These are phyloP conservation scores for Cydia strobilella DNA, from an alignment of 1,140 invertebrate species.

Conservation along the genomic window DNA sequence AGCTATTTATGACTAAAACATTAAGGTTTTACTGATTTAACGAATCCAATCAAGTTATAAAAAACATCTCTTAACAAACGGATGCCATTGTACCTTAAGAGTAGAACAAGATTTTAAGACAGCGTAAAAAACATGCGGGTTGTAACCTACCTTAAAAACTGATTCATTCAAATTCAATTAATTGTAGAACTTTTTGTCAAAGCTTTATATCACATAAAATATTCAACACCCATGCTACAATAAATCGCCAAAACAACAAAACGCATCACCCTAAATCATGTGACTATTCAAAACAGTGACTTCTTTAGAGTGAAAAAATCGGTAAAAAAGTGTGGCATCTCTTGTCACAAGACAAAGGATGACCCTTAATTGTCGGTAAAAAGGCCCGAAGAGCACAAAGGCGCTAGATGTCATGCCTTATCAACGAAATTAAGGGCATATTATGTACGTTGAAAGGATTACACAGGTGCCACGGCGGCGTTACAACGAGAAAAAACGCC, in stretches of 20 bases:
- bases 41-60: background rate
- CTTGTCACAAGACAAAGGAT: slow-evolving; percentile 63
- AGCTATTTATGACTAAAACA: background rate
- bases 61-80: background rate
- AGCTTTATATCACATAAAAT: slow-evolving; percentile 38
- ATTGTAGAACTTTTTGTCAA: slow-evolving; percentile 38
- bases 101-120: background rate
- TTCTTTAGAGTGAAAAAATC: slow-evolving; percentile 52
- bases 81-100: background rate
- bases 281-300: slow-evolving; percentile 71
- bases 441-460: slow-evolving; percentile 75
- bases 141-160: background rate
- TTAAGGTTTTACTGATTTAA: background rate
- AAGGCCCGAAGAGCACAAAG: slow-evolving; percentile 59
- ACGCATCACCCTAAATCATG: slow-evolving; percentile 70
- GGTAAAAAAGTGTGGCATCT: slow-evolving; percentile 66
- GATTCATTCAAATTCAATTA: slow-evolving; percentile 37
- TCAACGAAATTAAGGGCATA: slow-evolving; percentile 74
- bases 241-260: slow-evolving; percentile 69
- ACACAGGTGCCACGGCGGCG: slow-evolving; percentile 67
- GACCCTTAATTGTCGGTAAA: slow-evolving; percentile 68
- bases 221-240: slow-evolving; percentile 58
- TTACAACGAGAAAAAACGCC: slow-evolving; percentile 45
- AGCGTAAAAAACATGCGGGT: background rate
- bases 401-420: slow-evolving; percentile 74